phyloP scores from a whole-genome alignment of 2,797 vertebrate genomes.

The Falco novaeseelandiae region DNA sequence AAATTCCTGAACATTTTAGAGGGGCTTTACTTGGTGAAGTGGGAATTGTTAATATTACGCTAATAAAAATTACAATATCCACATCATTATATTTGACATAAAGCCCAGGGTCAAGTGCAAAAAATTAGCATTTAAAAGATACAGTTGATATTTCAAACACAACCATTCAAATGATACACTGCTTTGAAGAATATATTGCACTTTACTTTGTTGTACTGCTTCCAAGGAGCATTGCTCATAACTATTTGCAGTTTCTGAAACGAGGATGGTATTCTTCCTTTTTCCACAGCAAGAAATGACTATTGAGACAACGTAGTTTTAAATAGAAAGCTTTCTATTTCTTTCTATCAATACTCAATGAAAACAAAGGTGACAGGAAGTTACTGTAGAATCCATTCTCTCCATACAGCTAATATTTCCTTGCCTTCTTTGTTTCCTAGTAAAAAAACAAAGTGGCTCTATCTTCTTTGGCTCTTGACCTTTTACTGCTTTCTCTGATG shows the following conservation, averaged over 20 bases:
- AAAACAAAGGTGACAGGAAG: not conserved
- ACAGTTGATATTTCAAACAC: not conserved
- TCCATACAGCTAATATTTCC: not conserved
- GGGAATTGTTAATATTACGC: not conserved
- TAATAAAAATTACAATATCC: not conserved
- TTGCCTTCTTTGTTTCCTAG: not conserved
- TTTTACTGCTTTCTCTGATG: not conserved
- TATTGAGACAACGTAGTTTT: not conserved
- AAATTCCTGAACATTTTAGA: not conserved
- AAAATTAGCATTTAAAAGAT: slow-evolving; percentile 15
- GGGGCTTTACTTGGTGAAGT: not conserved
- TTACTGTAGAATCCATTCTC: not conserved
- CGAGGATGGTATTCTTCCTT: not conserved
- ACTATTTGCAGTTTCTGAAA: not conserved
- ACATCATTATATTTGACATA: not conserved
- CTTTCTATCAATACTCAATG: not conserved
- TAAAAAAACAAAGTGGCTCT: not conserved
- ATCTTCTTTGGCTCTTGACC: not conserved
- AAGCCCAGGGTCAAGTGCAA: not conserved
- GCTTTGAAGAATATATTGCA: not conserved
- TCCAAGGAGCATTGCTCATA: not conserved
- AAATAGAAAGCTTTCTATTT: not conserved
- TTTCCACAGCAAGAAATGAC: not conserved
- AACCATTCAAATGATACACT: not conserved
- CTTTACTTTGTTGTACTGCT: not conserved